Evolutionary conservation across 2,888 invertebrate species (phyloP).

Genomic region (Drosophila siamana): DNA sequence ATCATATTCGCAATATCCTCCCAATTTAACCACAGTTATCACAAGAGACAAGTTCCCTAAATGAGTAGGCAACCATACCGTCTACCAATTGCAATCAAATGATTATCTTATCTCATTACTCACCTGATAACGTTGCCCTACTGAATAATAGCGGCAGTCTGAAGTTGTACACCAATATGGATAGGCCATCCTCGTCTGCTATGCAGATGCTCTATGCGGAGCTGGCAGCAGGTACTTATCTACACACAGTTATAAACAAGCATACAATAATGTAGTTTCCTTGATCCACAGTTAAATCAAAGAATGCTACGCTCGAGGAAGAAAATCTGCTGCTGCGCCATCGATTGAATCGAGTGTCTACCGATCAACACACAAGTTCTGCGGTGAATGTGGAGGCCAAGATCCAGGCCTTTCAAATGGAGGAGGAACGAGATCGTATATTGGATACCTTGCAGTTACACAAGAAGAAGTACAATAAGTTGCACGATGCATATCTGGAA

Average conservation of each 20-base stretch:
- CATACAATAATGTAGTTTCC: background rate
- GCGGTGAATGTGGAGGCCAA: constrained; percentile 75
- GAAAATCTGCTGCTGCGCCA: constrained; percentile 78
- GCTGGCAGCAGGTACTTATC: constrained; percentile 70
- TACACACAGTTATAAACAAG: background rate
- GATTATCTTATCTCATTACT: constrained; percentile 42
- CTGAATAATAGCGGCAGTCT: constrained; percentile 43
- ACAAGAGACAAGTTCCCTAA: background rate
- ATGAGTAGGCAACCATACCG: constrained; percentile 22
- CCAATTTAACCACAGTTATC: background rate
- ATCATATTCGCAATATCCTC: background rate
- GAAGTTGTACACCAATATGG: constrained; percentile 46
- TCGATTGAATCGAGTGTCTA: constrained; percentile 64
- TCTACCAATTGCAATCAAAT: constrained; percentile 1
- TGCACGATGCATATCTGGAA: constrained; percentile 79
- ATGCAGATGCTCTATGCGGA: constrained; percentile 66
- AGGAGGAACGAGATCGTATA: constrained; percentile 81
- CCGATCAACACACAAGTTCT: constrained; percentile 65
- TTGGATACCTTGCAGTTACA: constrained; percentile 75
- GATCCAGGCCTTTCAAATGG: constrained; percentile 71
- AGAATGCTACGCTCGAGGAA: constrained; percentile 72
- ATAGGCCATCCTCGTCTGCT: constrained; percentile 54
- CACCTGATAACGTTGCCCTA: constrained; percentile 31
- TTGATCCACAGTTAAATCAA: constrained; percentile 68
- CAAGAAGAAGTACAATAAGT: constrained; percentile 82